These are phyloP conservation scores for Zaprionus capensis DNA, from an alignment of 1,140 invertebrate species.

Conservation along the genomic window DNA sequence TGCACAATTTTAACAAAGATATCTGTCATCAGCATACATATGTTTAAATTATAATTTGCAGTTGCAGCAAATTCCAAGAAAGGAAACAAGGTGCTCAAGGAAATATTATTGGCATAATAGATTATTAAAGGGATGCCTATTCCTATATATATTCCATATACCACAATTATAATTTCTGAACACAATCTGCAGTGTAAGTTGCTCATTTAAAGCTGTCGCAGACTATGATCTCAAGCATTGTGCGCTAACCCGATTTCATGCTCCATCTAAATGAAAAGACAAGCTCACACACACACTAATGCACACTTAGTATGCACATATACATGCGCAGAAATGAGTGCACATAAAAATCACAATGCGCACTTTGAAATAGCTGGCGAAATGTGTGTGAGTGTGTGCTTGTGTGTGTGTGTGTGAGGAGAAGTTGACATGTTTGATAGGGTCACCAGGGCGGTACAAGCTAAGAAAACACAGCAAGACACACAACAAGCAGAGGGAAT, in stretches of 20 bases:
- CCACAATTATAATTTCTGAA: background rate
- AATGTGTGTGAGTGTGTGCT: background rate
- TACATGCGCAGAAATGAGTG: conserved; percentile 30
- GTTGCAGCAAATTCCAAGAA: too few species aligned
- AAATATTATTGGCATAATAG: background rate
- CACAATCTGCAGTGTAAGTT: background rate
- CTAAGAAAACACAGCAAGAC: conserved; percentile 31
- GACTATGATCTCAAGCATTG: conserved; percentile 9
- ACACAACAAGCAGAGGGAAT: background rate
- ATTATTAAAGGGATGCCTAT: background rate
- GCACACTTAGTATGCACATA: conserved; percentile 13
- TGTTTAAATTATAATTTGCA: too few species aligned
- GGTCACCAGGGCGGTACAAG: conserved; percentile 41
- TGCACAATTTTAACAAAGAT: too few species aligned
- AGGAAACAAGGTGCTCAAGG: too few species aligned
- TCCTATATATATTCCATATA: background rate
- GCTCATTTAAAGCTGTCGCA: background rate
- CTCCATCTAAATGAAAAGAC: conserved; percentile 52
- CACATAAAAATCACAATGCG: conserved; percentile 57
- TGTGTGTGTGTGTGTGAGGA: background rate
- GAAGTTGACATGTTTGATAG: conserved; percentile 52
- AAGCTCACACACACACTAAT: conserved; percentile 7
- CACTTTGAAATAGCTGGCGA: conserved; percentile 47
- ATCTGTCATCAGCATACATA: too few species aligned
- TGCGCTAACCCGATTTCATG: conserved; percentile 48